phyloP scores from a whole-genome alignment of 2,113 vertebrate genomes.

The Oreocharis arfaki region DNA sequence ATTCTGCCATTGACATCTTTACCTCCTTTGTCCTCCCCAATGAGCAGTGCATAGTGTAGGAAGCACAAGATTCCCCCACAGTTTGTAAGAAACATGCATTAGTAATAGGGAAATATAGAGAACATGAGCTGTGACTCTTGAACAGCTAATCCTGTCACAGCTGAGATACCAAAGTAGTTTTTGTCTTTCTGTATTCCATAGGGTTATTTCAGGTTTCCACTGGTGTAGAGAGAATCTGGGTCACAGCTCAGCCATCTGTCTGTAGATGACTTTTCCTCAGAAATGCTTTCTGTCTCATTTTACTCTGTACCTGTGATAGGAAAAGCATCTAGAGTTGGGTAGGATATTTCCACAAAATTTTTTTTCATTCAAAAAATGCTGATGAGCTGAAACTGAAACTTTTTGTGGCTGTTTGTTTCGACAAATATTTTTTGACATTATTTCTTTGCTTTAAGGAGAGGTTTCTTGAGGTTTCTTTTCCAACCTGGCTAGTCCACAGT shows the following conservation, averaged over 20 bases:
- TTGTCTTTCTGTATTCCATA: neutral
- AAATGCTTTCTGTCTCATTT: conserved; percentile 16
- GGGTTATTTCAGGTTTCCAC: conserved; percentile 35
- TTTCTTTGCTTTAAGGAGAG: neutral
- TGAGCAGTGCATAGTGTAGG: neutral
- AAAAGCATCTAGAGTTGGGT: neutral
- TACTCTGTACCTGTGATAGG: neutral
- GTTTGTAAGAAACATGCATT: neutral
- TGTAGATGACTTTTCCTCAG: conserved; percentile 10
- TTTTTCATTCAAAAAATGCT: neutral
- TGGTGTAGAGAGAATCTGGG: conserved; percentile 24
- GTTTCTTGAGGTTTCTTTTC: neutral
- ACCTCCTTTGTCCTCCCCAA: neutral
- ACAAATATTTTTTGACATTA: neutral
- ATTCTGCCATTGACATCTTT: neutral
- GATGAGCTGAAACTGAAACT: neutral
- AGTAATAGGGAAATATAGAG: neutral
- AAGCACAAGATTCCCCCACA: neutral
- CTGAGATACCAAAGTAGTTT: neutral
- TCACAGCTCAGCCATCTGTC: conserved; percentile 43
- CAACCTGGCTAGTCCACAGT: neutral
- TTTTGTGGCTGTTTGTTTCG: neutral
- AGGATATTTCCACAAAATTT: neutral
- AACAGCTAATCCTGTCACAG: neutral
- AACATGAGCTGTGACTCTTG: neutral